Conservation (phyloP, 2,888 invertebrate genomes). For the Euplagia quadripunctaria region DNA sequence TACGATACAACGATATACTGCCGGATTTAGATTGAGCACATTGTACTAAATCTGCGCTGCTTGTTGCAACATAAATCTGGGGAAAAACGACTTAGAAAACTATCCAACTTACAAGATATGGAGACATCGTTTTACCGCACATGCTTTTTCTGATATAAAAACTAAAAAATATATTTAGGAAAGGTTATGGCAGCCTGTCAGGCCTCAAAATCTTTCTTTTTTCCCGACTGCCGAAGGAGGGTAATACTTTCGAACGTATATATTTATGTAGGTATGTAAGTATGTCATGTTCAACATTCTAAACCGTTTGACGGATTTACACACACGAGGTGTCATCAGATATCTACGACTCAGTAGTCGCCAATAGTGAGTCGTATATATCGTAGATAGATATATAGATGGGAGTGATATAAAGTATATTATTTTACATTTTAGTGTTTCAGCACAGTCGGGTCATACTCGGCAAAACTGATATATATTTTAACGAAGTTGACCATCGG, state of each 20-base stretch:
- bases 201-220: neutral
- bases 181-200: neutral
- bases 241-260: neutral
- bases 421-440: neutral
- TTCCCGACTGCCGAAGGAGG: neutral
- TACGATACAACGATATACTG: conserved; percentile 28
- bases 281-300: neutral
- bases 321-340: neutral
- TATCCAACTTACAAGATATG: too few relatives aligned
- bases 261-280: neutral
- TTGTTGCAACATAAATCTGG: conserved; percentile 9
- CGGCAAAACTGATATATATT: too few relatives aligned
- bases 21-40: conserved; percentile 40
- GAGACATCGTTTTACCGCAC: neutral
- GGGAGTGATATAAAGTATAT: neutral
- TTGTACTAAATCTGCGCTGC: conserved; percentile 13
- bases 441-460: too few relatives aligned
- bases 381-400: too few relatives aligned
- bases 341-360: neutral
- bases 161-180: neutral
- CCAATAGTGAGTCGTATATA: too few relatives aligned
- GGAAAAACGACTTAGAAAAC: neutral
- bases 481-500: too few relatives aligned
- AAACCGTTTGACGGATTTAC: neutral
- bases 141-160: neutral